Base-by-base conservation (phyloP, 2,113 vertebrate species). In the Syngnathus scovelli region DNA sequence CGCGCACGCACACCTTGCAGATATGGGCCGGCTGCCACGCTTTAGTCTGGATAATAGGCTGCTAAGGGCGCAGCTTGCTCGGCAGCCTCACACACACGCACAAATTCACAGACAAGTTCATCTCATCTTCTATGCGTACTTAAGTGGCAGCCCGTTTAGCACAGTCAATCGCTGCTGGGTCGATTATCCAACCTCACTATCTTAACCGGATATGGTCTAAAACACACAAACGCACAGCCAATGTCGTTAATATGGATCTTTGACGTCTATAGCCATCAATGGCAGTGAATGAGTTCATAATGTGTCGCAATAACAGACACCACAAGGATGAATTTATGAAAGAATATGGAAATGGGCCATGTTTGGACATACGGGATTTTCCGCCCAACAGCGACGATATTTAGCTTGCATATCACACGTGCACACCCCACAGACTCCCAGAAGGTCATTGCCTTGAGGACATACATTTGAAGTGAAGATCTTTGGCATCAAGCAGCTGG, bases 21-120 rank as follows among this genome's bases (percentile, higher is more conserved):
- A 80, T 85, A 83, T 87, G 85, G 84, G 86, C 79, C 76, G 72
- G 78, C 68, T 83, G 85, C 79, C 87, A 87, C 68, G 83, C 81
- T 89, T 58, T 58, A 18, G 55, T 58, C 86, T 67, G 83, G 83
- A 88, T 89, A 88, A 87, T 86, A 68, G 75, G 80, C 78, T 83
- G 79, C 54, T 81, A 79, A 84, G 75, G 76, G 78, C 77, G 68
- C 72, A 78, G 83, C 82, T 88, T 83, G 82, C 88, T 88, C 85
- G 76, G 56, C 68, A 64, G 73, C 56, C 79, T 38, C 71, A 37
- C 58, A 64, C 63, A 62, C 70, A 49, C 67, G 56, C 67, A 65
- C 64, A 66, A 62, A 72, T 56, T 19, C 23, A 62, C 37, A 52
- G 71, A 85, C 51, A 60, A 72, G 75, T 85, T 72, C 27, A 80